Base-by-base conservation (phyloP, 2,113 vertebrate species). In the Periophthalmodon schlosseri region DNA sequence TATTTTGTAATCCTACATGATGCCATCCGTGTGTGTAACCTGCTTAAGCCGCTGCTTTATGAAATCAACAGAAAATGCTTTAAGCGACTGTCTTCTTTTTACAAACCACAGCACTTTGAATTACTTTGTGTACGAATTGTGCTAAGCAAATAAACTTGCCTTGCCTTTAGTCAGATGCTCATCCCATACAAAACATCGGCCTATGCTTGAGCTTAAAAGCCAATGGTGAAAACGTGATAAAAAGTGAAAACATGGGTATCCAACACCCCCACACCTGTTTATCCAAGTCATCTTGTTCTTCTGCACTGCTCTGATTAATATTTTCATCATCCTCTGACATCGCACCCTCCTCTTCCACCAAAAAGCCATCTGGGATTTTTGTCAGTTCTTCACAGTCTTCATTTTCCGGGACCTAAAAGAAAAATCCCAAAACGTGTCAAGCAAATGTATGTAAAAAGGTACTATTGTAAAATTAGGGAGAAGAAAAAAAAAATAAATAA, bases 331-430 rank as follows among this genome's bases (percentile, higher is more conserved):
- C 91, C 54, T 94, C 94, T 0, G 87, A 88, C 0, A 94, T 94
- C 23, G 78, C 86, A 21, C 76, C 78, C 0, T 94, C 95, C 7
- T 95, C 94, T 0, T 95, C 95, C 84, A 97, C 89, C 7, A 94
- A 94, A 88, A 95, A 95, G 52, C 95, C 95, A 24, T 96, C 94
- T 75, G 95, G 95, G 82, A 97, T 91, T 21, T 96, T 95, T 54
- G 95, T 94, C 0, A 95, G 94, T 2, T 93, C 93, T 24, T 93
- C 95, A 9, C 91, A 94, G n/a, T 93, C 92, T 0, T 93, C 89
- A 3, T 80, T 81, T 67, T 87, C 91, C 74, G 90, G 87, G 34
- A 93, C 82, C 89, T 93, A 16, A 20, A 2, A 34, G 72, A 74
- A 21, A 68, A 20, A 0, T 15, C 23, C 2, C 2, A 64, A 9